Base-by-base conservation (phyloP, 2,113 vertebrate species). In the Colaptes auratus region DNA sequence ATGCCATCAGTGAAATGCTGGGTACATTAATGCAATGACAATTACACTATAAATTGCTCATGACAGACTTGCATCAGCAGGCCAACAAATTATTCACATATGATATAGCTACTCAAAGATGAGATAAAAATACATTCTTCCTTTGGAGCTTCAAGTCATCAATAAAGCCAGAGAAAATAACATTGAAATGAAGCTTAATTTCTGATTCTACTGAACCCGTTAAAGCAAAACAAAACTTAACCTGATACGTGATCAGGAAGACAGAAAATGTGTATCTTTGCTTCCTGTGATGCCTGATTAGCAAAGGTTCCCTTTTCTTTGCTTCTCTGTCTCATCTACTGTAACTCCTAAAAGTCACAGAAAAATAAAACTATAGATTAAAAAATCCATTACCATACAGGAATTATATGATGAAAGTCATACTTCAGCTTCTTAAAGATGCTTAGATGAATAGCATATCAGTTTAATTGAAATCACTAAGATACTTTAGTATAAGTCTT, bases 131-230 rank as follows among this genome's bases (percentile, higher is more conserved):
- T 31, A 75, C 8, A 14, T 15, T 33, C 33, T 12, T 85, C 24
- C 86, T 94, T 91, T 86, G 73, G 80, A 72, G 15, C 19, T 84
- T 42, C 14, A 82, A 86, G 46, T 82, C 36, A 55, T 80, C 63
- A 90, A 55, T 87, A 64, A 85, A 94, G 69, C 63, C 50, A 65
- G 28, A 84, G 30, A 60, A 89, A 87, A 71, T 69, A 69, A 67
- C 58, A 90, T 70, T 88, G 35, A 93, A 92, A 92, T 84, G 46
- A 84, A 87, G 35, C 11, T 95, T 96, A 24, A 71, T 88, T 95
- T 90, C 81, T 83, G 46, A 79, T 90, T 96, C 59, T 66, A 65
- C 61, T 81, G 10, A 74, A 44, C 9, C 61, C 31, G 61, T 86
- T 95, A 86, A 76, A 86, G 28, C 31, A 88, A 92, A 93, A 55